Base-by-base conservation (phyloP, 2,888 invertebrate genomes). In the Acrobasis suavella region DNA sequence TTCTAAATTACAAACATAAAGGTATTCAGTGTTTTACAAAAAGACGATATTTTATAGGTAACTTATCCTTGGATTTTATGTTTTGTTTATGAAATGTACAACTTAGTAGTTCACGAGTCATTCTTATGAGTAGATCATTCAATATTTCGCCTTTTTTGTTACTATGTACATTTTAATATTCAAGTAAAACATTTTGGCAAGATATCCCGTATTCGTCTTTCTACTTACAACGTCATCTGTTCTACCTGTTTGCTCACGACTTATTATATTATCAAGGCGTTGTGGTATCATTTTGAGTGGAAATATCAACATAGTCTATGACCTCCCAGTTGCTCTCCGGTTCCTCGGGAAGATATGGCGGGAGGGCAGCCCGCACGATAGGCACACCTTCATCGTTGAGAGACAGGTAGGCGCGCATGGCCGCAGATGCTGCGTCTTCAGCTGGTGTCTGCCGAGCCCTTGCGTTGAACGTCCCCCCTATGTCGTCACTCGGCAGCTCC, bases 381-480 rank as follows among this genome's bases (percentile, higher is more conserved):
- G 96, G 95, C 54, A 90, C 85, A 0, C 96, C 95, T 50, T 93
- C 86, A 0, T 91, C 80, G 67, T 93, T 93, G 58, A 96, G 76
- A 0, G 95, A 94, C 37, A 95, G 87, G 80, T 95, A 96, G 37
- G 93, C 89, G 17, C 93, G 86, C 59, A 95, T 82, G 6, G 93
- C 91, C 38, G 91, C 90, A 0, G 93, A 87, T 1, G 93, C 84
- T 15, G 73, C 78, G 0, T 94, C 94, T 67, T 94, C 93, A 0
- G 91, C 83, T 9, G 93, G 92, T 6, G 89, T 80, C 2, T 83
- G 75, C 59, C 73, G 84, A 63, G 77, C 91, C 65, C 93, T 85
- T 0, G 96, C 96, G 76, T 96, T 96, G 81, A 95, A 95, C 0
- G 94, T 82, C 17, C 95, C 92, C 0, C 92, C 91, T 15, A 95